These are phyloP conservation scores for Trilocha varians DNA, from an alignment of 2,888 invertebrate species.

Conservation along the genomic window DNA sequence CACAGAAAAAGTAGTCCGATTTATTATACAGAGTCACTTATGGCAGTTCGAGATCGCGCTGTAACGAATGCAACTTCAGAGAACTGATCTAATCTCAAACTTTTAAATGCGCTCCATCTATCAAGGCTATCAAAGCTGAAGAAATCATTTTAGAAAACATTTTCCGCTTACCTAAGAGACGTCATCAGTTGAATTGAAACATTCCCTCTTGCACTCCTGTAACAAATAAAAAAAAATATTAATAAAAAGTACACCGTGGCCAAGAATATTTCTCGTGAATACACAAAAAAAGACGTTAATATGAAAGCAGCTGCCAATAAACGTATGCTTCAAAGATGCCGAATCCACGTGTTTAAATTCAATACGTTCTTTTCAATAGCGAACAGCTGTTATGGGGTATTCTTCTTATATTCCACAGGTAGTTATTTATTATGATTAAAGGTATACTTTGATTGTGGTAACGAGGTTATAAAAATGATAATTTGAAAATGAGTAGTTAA, in stretches of 20 bases:
- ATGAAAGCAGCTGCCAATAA: conserved; percentile 8
- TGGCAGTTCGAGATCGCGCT: conserved; percentile 15
- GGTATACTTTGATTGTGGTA: too few relatives aligned
- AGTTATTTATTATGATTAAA: background rate
- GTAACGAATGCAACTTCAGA: conserved; percentile 20
- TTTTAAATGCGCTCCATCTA: conserved; percentile 19
- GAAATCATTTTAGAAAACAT: conserved; percentile 3
- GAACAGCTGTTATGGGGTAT: conserved; percentile 46
- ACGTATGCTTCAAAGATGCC: conserved; percentile 25
- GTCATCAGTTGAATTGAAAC: conserved; percentile 40
- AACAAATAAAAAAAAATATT: conserved; percentile 34
- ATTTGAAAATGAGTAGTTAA: too few relatives aligned
- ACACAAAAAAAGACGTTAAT: conserved; percentile 9
- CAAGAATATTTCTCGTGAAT: conserved; percentile 9
- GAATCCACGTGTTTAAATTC: conserved; percentile 34
- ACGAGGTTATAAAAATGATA: too few relatives aligned
- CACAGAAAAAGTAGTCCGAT: background rate
- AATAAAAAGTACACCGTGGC: conserved; percentile 8
- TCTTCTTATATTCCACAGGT: background rate
- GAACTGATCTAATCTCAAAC: conserved; percentile 28
- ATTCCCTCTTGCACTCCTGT: conserved; percentile 65
- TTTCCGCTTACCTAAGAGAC: conserved; percentile 40
- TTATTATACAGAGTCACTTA: background rate
- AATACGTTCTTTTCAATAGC: conserved; percentile 33
- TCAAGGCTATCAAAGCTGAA: conserved; percentile 13